Conservation (phyloP, 2,888 invertebrate species). For the Chrysomela aeneicollis region DNA sequence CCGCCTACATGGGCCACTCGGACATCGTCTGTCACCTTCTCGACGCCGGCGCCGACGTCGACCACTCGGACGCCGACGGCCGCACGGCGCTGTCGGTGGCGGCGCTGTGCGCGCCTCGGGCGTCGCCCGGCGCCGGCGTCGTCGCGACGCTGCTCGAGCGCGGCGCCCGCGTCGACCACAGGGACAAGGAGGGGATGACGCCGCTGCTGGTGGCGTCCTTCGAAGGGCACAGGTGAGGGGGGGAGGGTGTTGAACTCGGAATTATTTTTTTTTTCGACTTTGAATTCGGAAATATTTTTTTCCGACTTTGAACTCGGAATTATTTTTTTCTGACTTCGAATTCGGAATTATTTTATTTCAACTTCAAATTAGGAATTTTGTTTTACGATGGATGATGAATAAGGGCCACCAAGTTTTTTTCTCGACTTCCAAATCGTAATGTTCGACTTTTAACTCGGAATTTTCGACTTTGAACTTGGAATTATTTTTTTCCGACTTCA, state of each 20-base stretch:
- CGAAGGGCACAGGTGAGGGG: conserved; percentile 83
- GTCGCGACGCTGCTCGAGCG: conserved; percentile 79
- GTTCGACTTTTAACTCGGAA: too few species aligned
- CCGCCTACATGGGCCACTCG: conserved; percentile 95
- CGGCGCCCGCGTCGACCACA: conserved; percentile 82
- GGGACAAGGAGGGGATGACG: conserved; percentile 87
- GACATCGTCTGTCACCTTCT: conserved; percentile 84
- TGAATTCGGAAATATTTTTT: too few species aligned
- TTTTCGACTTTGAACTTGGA: too few species aligned
- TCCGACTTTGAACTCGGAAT: too few species aligned
- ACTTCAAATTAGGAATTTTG: too few species aligned
- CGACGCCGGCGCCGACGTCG: conserved; percentile 82
- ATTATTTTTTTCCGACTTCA: too few species aligned
- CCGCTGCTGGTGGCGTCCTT: conserved; percentile 89
- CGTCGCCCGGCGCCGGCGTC: conserved; percentile 75
- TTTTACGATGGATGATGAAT: too few species aligned
- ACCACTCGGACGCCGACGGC: conserved; percentile 88
- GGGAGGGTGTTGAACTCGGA: too few species aligned
- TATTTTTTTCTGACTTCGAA: background rate
- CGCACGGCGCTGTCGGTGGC: conserved; percentile 89
- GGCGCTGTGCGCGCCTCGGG: conserved; percentile 83
- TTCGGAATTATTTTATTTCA: too few species aligned
- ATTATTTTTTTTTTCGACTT: too few species aligned
- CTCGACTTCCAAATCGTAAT: too few species aligned
- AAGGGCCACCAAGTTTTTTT: too few species aligned